A percentile compares a stretch with the other conserved stretches of the same genome.
Evolutionary conservation across 2,113 vertebrate species (phyloP).

Genomic region (Amphiprion ocellaris): DNA sequence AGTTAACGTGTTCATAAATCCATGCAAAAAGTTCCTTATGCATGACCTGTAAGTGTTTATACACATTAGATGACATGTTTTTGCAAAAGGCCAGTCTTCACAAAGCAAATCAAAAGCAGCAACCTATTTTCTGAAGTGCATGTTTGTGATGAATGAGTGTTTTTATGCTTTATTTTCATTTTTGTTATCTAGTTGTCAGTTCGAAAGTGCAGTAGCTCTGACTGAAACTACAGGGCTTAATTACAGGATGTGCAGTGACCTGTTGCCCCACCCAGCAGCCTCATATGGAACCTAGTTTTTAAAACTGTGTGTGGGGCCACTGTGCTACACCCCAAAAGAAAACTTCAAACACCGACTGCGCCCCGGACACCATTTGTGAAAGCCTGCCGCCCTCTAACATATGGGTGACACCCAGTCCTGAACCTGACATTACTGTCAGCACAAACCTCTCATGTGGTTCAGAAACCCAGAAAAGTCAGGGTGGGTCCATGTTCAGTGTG

Average conservation of each 20-base stretch:
- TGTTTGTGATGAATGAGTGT: neutral
- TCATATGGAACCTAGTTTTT: slow-evolving; percentile 68
- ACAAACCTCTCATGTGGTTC: slow-evolving; percentile 64
- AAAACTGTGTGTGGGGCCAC: slow-evolving; percentile 65
- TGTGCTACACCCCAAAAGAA: slow-evolving; percentile 73
- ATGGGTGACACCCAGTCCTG: slow-evolving; percentile 51
- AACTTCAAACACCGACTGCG: slow-evolving; percentile 66
- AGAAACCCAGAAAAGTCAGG: slow-evolving; percentile 23
- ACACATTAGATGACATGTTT: neutral
- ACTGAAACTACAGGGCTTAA: slow-evolving; percentile 55
- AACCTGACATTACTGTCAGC: slow-evolving; percentile 64
- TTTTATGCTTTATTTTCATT: slow-evolving; percentile 19
- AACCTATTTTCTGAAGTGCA: slow-evolving; percentile 4
- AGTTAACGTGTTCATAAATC: neutral
- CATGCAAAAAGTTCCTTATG: slow-evolving; percentile 22
- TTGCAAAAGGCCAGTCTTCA: neutral
- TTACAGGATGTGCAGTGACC: slow-evolving; percentile 61
- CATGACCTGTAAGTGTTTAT: neutral
- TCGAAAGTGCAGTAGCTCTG: slow-evolving; percentile 31
- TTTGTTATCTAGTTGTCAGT: slow-evolving; percentile 27
- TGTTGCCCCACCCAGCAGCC: slow-evolving; percentile 73
- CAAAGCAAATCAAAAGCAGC: neutral
- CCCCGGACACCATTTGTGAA: slow-evolving; percentile 42
- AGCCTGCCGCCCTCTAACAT: slow-evolving; percentile 68
- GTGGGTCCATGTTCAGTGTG: slow-evolving; percentile 1